phyloP scores from a whole-genome alignment of 1,140 invertebrate species.

The Proales similis region DNA sequence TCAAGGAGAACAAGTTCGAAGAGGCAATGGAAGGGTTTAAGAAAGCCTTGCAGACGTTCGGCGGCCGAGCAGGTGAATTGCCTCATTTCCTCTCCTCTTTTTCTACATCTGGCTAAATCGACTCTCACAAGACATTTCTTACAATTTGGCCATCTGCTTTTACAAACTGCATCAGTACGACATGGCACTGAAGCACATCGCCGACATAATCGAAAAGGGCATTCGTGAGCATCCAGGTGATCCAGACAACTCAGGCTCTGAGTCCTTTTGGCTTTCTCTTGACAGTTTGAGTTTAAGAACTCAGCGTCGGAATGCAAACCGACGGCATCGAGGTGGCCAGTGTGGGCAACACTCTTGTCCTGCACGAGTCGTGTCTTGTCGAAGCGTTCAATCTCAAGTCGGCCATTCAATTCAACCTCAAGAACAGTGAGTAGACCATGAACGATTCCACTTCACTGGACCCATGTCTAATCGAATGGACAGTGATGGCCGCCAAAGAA shows the following conservation, averaged over 20 bases:
- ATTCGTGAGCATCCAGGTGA: slow-evolving; percentile 82
- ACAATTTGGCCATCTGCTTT: slow-evolving; percentile 90
- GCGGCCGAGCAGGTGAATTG: slow-evolving; percentile 74
- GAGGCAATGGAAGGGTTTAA: slow-evolving; percentile 85
- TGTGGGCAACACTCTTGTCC: slow-evolving; percentile 88
- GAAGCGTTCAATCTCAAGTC: slow-evolving; percentile 98
- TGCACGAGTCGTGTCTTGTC: slow-evolving; percentile 90
- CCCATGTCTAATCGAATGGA: not conserved
- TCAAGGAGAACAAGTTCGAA: slow-evolving; percentile 72
- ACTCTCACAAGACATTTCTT: slow-evolving; percentile 65
- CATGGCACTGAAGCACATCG: slow-evolving; percentile 68
- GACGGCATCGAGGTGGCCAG: slow-evolving; percentile 82
- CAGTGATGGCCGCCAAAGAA: slow-evolving; percentile 79
- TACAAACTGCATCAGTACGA: slow-evolving; percentile 88
- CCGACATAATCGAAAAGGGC: slow-evolving; percentile 89
- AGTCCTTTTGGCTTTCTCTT: slow-evolving; percentile 8
- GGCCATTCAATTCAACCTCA: slow-evolving; percentile 92
- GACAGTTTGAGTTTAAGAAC: slow-evolving; percentile 57
- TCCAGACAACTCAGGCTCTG: not conserved
- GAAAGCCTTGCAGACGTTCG: slow-evolving; percentile 74
- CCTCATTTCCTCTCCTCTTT: no score
- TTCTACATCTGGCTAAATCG: not conserved
- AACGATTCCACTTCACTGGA: no score
- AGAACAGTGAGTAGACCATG: slow-evolving; percentile 66
- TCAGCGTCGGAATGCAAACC: slow-evolving; percentile 93